Evolutionary conservation across 2,797 vertebrate species (phyloP).

Genomic region (Helicolenus hilgendorfi): DNA sequence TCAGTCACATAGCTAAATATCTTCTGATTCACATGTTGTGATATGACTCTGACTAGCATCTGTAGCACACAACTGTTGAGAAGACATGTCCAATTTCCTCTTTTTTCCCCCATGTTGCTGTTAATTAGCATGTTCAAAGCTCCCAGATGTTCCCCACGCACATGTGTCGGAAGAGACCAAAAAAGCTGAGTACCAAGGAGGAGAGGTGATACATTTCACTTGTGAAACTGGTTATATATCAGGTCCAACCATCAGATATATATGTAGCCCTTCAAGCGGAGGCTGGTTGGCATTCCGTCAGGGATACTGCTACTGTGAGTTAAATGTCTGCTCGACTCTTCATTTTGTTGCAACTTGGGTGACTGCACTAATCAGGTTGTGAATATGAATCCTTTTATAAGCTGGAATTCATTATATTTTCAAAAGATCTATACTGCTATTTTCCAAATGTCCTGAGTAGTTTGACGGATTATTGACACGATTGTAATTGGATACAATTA

Average conservation of each 20-base stretch:
- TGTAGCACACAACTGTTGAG: not conserved
- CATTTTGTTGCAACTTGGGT: not conserved
- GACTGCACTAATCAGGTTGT: not conserved
- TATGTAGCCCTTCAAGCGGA: not conserved
- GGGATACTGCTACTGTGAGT: slow-evolving; percentile 59
- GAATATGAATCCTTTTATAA: not conserved
- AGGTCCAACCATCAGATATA: slow-evolving; percentile 47
- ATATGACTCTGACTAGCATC: not conserved
- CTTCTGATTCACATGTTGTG: not conserved
- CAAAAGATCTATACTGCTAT: not conserved
- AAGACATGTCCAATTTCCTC: not conserved
- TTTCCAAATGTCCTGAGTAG: not conserved
- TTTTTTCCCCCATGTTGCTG: slow-evolving; percentile 9
- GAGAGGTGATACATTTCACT: slow-evolving; percentile 46
- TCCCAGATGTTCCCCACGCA: slow-evolving; percentile 64
- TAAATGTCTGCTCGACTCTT: not conserved
- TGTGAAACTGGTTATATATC: slow-evolving; percentile 73
- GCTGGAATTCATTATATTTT: not conserved
- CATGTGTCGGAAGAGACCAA: not conserved
- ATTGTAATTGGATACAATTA: not conserved
- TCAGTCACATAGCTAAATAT: not conserved
- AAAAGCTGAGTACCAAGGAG: slow-evolving; percentile 48
- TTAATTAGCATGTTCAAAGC: slow-evolving; percentile 36
- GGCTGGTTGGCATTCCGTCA: not conserved
- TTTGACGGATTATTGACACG: not conserved